phyloP scores from a whole-genome alignment of 1,140 invertebrate species.

The Atopsyche davidsoni region DNA sequence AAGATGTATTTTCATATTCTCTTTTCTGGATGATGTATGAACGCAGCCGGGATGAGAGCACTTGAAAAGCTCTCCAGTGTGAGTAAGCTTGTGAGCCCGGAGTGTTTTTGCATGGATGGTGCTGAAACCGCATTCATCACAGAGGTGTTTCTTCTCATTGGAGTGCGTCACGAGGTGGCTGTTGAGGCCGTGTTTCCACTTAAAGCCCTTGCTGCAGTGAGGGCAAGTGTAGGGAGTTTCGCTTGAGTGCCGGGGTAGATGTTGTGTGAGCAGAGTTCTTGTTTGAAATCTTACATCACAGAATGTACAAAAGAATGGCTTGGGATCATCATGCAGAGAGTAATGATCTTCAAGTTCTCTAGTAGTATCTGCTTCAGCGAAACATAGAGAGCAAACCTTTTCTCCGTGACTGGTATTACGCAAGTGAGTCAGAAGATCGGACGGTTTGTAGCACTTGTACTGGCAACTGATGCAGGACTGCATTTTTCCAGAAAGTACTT shows the following conservation, averaged over 20 bases:
- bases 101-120: slow-evolving; percentile 55
- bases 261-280: slow-evolving; percentile 45
- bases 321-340: slow-evolving; percentile 43
- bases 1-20: slow-evolving; percentile 47
- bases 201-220: slow-evolving; percentile 55
- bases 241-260: slow-evolving; percentile 52
- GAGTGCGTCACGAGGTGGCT: slow-evolving; percentile 53
- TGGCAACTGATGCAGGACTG: slow-evolving; percentile 40
- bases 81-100: slow-evolving; percentile 51
- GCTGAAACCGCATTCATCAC: slow-evolving; percentile 56
- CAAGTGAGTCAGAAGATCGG: slow-evolving; percentile 41
- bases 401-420: slow-evolving; percentile 44
- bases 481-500: slow-evolving; percentile 33
- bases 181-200: slow-evolving; percentile 57
- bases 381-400: slow-evolving; percentile 47
- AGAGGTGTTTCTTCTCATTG: slow-evolving; percentile 52
- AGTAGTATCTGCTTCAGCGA: slow-evolving; percentile 40
- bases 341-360: slow-evolving; percentile 45
- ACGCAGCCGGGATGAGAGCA: slow-evolving; percentile 47
- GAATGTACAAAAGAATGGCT: slow-evolving; percentile 50
- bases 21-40: slow-evolving; percentile 46
- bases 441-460: slow-evolving; percentile 40
- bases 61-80: slow-evolving; percentile 50
- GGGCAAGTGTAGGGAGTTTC: slow-evolving; percentile 53
- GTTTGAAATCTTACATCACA: slow-evolving; percentile 51